phyloP scores from a whole-genome alignment of 2,797 vertebrate genomes.

The Aeoliscus strigatus region DNA sequence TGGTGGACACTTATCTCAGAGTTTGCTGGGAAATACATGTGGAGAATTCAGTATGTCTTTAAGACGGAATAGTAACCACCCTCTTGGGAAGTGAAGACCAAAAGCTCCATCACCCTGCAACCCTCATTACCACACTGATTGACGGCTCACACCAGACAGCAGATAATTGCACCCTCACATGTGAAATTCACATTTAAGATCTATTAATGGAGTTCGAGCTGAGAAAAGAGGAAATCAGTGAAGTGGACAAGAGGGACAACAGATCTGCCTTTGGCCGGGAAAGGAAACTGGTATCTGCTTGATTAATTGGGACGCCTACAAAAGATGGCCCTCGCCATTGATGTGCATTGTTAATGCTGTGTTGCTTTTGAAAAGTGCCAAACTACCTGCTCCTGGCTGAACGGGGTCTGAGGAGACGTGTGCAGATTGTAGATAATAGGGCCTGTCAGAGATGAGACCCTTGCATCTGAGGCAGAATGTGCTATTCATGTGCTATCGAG shows the following conservation, averaged over 20 bases:
- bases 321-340: slow-evolving; percentile 34
- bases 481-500: slow-evolving; percentile 29
- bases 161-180: slow-evolving; percentile 44
- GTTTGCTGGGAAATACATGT: too few relatives aligned
- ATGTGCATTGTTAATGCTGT: slow-evolving; percentile 30
- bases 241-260: slow-evolving; percentile 37
- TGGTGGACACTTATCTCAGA: too few relatives aligned
- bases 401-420: slow-evolving; percentile 19
- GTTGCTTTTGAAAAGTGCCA: slow-evolving; percentile 40
- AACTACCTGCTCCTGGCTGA: slow-evolving; percentile 42
- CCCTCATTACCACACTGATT: slow-evolving; percentile 18
- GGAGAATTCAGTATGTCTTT: too few relatives aligned
- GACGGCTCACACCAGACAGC: slow-evolving; percentile 44
- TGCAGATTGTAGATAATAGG: slow-evolving; percentile 23
- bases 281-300: slow-evolving; percentile 27
- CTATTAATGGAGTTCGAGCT: slow-evolving; percentile 45
- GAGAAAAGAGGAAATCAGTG: slow-evolving; percentile 21
- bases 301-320: slow-evolving; percentile 29
- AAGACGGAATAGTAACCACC: too few relatives aligned
- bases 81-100: too few relatives aligned
- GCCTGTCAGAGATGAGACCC: slow-evolving; percentile 9
- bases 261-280: slow-evolving; percentile 28
- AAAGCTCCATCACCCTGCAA: too few relatives aligned
- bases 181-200: slow-evolving; percentile 46
- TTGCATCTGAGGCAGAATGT: slow-evolving; percentile 11